Evolutionary conservation across 2,797 vertebrate species (phyloP).

Genomic region (Bovichtus variegatus): DNA sequence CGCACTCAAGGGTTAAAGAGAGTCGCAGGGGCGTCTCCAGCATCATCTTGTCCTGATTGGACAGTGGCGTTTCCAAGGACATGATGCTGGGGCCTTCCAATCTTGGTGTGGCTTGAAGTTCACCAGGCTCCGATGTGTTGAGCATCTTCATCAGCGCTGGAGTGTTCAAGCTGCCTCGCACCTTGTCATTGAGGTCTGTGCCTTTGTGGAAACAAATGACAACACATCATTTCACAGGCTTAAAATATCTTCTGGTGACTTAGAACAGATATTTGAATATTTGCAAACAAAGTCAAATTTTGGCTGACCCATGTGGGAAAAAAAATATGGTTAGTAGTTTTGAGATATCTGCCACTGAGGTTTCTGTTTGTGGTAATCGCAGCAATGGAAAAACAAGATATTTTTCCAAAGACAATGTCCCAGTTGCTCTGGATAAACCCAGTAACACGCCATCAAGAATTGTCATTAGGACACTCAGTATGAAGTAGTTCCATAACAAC

Average conservation of each 20-base stretch:
- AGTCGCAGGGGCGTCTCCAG: conserved; percentile 87
- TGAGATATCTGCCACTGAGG: background rate
- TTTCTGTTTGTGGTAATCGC: background rate
- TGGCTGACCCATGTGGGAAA: background rate
- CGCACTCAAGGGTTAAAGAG: conserved; percentile 95
- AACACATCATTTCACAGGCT: background rate
- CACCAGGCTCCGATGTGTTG: conserved; percentile 90
- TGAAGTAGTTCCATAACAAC: no score
- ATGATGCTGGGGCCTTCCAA: conserved; percentile 89
- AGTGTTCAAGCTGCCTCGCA: conserved; percentile 91
- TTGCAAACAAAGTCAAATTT: background rate
- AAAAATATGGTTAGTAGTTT: background rate
- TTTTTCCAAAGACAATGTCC: no score
- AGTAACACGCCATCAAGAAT: no score
- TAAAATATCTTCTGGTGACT: background rate
- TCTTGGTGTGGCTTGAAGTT: conserved; percentile 86
- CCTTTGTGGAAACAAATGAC: conserved; percentile 80
- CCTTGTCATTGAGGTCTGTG: conserved; percentile 97
- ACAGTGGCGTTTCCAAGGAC: conserved; percentile 88
- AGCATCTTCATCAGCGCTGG: conserved; percentile 95
- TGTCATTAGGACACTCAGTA: no score
- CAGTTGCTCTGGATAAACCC: background rate
- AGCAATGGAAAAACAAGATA: background rate
- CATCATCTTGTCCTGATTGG: conserved; percentile 88
- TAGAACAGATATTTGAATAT: background rate